Evolutionary conservation across 1,140 invertebrate species (phyloP).

Genomic region (Papilio helenus): DNA sequence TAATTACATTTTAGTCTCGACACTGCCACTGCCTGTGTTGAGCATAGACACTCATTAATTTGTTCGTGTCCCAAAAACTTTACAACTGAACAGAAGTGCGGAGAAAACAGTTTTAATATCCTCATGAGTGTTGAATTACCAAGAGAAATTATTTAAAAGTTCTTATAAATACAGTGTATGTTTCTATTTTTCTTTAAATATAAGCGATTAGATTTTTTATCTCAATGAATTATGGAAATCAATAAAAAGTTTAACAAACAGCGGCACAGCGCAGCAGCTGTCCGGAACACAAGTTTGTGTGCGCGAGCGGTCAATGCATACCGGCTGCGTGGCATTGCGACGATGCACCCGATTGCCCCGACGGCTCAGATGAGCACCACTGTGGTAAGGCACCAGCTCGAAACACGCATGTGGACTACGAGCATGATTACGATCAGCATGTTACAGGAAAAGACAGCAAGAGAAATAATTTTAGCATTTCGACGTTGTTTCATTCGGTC

Average conservation of each 20-base stretch:
- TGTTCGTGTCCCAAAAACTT: slow-evolving; percentile 23
- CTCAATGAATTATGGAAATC: too few relatives aligned
- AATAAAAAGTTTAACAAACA: slow-evolving; percentile 51
- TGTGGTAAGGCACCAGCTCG: slow-evolving; percentile 85
- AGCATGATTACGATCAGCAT: slow-evolving; percentile 18
- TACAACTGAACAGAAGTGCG: slow-evolving; percentile 26
- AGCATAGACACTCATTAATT: slow-evolving; percentile 61
- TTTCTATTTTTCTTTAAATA: slow-evolving; percentile 11
- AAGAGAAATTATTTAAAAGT: not conserved
- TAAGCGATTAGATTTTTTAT: too few relatives aligned
- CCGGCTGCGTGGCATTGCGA: slow-evolving; percentile 88
- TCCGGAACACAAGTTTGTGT: slow-evolving; percentile 84
- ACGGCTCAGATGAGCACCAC: slow-evolving; percentile 87
- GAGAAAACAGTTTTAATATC: slow-evolving; percentile 17
- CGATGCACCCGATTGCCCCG: slow-evolving; percentile 86
- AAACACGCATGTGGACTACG: not conserved
- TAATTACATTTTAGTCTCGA: slow-evolving; percentile 59
- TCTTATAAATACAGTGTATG: not conserved
- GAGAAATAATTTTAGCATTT: not conserved
- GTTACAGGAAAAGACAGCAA: slow-evolving; percentile 16
- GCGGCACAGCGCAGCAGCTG: slow-evolving; percentile 81
- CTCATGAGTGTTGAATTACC: not conserved
- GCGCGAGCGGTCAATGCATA: slow-evolving; percentile 87
- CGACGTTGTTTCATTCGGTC: not conserved
- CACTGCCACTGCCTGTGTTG: slow-evolving; percentile 46